Percentiles rank a stretch among this genome's conserved stretches.
Evolutionary conservation across 2,797 vertebrate species (phyloP).

Genomic region (Crocidura indochinensis): DNA sequence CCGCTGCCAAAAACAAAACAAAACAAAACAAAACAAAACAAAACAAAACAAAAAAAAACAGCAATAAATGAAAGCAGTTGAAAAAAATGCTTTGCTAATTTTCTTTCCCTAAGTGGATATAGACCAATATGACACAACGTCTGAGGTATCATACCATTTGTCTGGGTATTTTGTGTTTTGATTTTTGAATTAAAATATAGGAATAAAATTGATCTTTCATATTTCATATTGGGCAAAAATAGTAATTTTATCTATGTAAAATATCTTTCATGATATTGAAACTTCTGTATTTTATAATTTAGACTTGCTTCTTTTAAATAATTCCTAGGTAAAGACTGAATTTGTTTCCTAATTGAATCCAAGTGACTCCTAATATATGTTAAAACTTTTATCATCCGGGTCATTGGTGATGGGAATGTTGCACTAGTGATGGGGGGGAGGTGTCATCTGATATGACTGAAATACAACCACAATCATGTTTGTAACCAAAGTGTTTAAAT

Average conservation of each 20-base stretch:
- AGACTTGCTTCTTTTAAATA: not conserved
- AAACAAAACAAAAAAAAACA: no score
- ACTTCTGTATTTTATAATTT: constrained; percentile 9
- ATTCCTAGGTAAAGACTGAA: not conserved
- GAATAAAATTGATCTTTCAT: not conserved
- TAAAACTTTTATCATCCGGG: no score
- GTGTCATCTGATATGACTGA: no score
- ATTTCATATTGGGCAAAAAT: not conserved
- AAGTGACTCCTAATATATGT: not conserved
- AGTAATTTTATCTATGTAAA: not conserved
- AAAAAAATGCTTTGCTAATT: not conserved
- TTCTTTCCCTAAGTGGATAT: not conserved
- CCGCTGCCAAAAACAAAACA: no score
- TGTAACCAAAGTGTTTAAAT: no score
- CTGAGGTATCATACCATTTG: not conserved
- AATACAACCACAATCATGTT: no score
- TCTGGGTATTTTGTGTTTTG: not conserved
- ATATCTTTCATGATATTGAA: not conserved
- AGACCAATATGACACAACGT: not conserved
- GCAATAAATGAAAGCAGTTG: not conserved
- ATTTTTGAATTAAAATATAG: not conserved
- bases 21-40: no score
- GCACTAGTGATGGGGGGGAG: no score
- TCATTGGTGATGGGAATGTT: no score
- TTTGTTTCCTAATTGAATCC: not conserved